Evolutionary conservation across 1,140 invertebrate genomes (phyloP), one percentile per base, ranked within the genome.

Genomic region (Zaprionus africanus): DNA sequence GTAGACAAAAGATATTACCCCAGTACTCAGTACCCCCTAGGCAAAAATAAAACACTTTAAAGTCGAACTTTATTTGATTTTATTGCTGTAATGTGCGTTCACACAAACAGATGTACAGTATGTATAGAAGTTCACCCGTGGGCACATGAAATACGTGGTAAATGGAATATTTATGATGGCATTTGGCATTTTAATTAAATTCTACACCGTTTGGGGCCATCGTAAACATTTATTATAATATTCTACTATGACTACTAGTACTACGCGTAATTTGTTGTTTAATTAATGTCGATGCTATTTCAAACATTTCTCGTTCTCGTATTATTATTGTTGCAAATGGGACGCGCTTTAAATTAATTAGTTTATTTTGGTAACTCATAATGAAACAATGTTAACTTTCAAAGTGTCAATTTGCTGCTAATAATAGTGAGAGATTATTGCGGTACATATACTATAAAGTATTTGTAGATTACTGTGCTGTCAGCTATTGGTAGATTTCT

Each of bases 161-260:
- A 66, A 66, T 80, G 72, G 53, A 74, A 76, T 80, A 88, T 87
- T 88, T 88, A 88, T 87, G 77, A 84, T 87, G 68, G 68, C 81
- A 59, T 80, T 88, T 83, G 77, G 81, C 61, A 87, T 88, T 88
- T 83, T 84, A 87, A 87, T 87, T 87, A 87, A 88, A 84, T 81
- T 83, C 63, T 62, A 36, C 56, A 19, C 67, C 49, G 63, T 61
- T 81, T 62, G 56, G 63, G 49, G 61, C 67, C 51, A 61, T 61
- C 69, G 72, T 62, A 43, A 62, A 76, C 67, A 83, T 87, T 84
- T 79, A 79, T 88, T 81, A 67, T 79, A 51, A 62, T 46, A 19
- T 71, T 68, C 28, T 54, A 24, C 31, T 36, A 34, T 53, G 58
- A 63, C 41, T 66, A 77, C 36, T 5, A 38, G n/a, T 63, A 80